Evolutionary conservation across 2,888 invertebrate genomes (phyloP), one percentile per base, ranked within the genome.

Genomic region (Dolichopus griseipennis): DNA sequence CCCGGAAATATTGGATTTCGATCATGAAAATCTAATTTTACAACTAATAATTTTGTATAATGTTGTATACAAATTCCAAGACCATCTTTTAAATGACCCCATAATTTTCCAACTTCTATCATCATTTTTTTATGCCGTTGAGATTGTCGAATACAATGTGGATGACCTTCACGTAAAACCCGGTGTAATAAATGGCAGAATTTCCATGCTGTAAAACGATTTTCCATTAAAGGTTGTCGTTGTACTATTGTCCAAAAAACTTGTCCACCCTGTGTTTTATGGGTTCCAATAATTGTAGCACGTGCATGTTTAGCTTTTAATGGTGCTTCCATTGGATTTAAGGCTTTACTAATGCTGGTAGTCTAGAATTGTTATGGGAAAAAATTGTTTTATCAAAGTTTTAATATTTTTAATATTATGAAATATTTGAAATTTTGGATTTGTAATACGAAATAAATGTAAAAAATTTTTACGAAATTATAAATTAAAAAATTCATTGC

Each of bases 251-350:
- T 88, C 98, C 98, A 99, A 83, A 97, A 99, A 22, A 93, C 90
- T 77, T 89, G 86, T 15, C 92, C 93, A 75, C 95, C 93, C 81
- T 93, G 92, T 76, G 94, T 94, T 77, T 93, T 92, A 81, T 94
- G 95, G 22, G 96, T 96, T 41, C 95, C 96, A 75, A 98, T 93
- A 76, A 98, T 95, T 15, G 93, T 90, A 77, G 91, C 92, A 73
- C 99, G 88, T 64, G 97, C 95, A 90, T 99, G 99, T 86, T 99
- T 99, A 79, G 97, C 96, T 83, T 99, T 99, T 0, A 97, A 91
- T 1, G 98, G 96, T 10, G 90, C 90, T 83, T 99, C 98, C 72
- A 90, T 86, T 15, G 89, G 86, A 82, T 93, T 97, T 73, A 98
- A 90, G 22, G 98, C 98, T 83, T 99, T 99, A 75, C 89, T 89